phyloP scores from a whole-genome alignment of 2,113 vertebrate species.

The Todiramphus saurophagus region DNA sequence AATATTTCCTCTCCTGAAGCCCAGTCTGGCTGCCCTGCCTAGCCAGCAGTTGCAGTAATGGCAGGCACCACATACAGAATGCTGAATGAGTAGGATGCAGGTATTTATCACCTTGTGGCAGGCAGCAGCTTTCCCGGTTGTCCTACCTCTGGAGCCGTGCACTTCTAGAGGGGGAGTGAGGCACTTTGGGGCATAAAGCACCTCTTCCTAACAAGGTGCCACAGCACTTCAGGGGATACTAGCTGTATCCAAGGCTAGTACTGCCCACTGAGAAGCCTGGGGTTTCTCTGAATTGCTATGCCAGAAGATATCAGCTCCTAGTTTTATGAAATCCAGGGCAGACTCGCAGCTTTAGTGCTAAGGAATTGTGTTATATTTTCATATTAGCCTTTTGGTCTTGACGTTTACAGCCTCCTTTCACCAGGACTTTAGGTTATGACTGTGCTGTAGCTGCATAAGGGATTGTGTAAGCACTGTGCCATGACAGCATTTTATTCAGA shows the following conservation, averaged over 20 bases:
- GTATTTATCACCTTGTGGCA: background rate
- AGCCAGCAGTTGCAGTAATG: accelerated
- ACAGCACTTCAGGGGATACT: background rate
- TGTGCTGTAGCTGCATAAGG: background rate
- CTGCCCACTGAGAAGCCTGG: background rate
- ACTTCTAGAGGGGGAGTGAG: background rate
- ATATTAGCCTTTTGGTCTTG: background rate
- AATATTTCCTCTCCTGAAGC: background rate
- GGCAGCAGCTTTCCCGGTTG: background rate
- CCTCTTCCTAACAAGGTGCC: background rate
- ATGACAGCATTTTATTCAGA: background rate
- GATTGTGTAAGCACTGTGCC: background rate
- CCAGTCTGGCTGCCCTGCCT: background rate
- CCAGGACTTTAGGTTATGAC: background rate
- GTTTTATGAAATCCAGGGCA: background rate
- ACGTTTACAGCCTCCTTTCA: background rate
- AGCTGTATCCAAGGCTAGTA: background rate
- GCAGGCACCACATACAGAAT: background rate
- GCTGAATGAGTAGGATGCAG: background rate
- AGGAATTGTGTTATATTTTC: background rate
- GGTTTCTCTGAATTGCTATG: background rate
- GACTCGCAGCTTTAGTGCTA: background rate
- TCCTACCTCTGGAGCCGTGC: background rate
- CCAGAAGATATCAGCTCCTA: background rate
- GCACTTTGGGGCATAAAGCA: background rate